Base-by-base conservation (phyloP, 2,113 vertebrate genomes). In the Ramphastos sulfuratus region DNA sequence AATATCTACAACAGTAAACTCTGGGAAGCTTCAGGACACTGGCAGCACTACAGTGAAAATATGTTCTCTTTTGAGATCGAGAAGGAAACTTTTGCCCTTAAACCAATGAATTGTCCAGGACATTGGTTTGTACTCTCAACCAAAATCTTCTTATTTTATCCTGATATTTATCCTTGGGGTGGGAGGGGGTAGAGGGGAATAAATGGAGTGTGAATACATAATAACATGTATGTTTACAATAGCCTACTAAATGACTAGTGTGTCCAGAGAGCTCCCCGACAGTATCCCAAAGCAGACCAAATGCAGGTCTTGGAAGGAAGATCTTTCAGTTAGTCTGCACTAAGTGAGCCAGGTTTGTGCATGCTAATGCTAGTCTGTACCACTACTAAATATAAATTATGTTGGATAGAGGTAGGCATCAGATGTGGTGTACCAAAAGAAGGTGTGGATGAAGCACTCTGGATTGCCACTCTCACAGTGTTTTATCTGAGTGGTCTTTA, bases 51-150 rank as follows among this genome's bases (percentile, higher is more conserved):
- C 98, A 98, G 98, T 4, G 98, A 98, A 82, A 99, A 98, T 95
- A 99, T 99, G 98, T 99, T 99, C 95, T 98, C 98, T 69, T 99
- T 99, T 94, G 98, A 98, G 1, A 90, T 99, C 4, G 99, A 99
- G 85, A 98, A 98, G 79, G 99, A 99, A 60, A 94, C 97, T 8
- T 99, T 99, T 65, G 98, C 99, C 13, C 98, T 99, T 18, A 99
- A 99, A 89, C 99, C 99, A 6, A 99, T 99, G 99, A 99, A 99
- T 95, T 99, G 99, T 69, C 99, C 99, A 0, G 99, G 98, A 73
- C 99, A 99, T 93, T 99, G 99, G 99, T 99, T 97, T 96, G 96
- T 97, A 65, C 15, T 77, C 12, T 69, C 13, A 81, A 1, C 13
- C 56, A 39, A 52, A 67, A 77, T 83, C 7, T 1, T 66, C 23